These are phyloP conservation scores for Caenorhabditis latens DNA, from an alignment of 1,140 invertebrate species.

Conservation along the genomic window DNA sequence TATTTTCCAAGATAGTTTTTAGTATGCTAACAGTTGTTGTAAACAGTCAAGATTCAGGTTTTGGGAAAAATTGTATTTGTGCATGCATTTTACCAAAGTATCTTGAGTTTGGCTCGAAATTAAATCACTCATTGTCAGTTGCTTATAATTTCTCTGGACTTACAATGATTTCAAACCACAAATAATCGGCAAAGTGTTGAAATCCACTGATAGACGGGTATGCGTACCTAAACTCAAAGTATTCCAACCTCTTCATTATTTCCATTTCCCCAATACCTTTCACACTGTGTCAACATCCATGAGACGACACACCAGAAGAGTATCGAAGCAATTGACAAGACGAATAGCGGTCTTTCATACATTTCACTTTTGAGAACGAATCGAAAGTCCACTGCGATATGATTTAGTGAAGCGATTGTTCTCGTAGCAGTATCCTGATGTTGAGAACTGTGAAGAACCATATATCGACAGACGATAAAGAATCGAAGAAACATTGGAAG, in stretches of 20 bases:
- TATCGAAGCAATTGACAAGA: conserved; percentile 94
- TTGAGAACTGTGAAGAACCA: conserved; percentile 97
- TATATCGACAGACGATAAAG: conserved; percentile 97
- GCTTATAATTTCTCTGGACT: neutral
- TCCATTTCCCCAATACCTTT: conserved; percentile 84
- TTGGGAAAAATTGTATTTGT: too few relatives aligned
- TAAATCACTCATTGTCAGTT: too few relatives aligned
- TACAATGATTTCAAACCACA: conserved; percentile 75
- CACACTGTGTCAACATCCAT: conserved; percentile 97
- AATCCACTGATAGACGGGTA: conserved; percentile 62
- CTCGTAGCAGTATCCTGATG: conserved; percentile 91
- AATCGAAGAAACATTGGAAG: conserved; percentile 98
- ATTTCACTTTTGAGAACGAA: conserved; percentile 99
- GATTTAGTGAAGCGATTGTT: conserved; percentile 91
- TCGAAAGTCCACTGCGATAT: conserved; percentile 98
- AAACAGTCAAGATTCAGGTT: too few relatives aligned
- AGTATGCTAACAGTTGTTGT: too few relatives aligned
- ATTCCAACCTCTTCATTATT: conserved; percentile 5
- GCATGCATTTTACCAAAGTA: too few relatives aligned
- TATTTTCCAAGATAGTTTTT: too few relatives aligned
- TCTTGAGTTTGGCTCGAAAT: too few relatives aligned
- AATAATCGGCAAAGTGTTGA: conserved; percentile 72
- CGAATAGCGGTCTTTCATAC: conserved; percentile 98
- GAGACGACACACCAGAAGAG: conserved; percentile 98
- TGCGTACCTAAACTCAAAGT: conserved; percentile 62